Evolutionary conservation across 30 jellyfish, hydroid and myxozoan species (phyloP).

Genomic region (Nemopilema nomurai): DNA sequence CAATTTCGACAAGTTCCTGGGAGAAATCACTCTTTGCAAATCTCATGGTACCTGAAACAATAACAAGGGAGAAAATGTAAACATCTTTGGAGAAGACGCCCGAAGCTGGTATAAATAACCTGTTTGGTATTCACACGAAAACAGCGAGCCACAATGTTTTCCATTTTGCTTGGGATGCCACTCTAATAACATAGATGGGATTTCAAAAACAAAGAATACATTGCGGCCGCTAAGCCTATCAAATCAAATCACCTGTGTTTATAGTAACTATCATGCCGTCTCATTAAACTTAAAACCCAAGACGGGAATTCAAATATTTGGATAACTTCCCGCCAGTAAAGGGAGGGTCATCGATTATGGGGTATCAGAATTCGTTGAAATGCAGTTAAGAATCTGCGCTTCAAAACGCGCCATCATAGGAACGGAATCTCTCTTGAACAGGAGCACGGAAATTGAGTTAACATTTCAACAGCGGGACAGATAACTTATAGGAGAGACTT

Average conservation of each 20-base stretch:
- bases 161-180: background rate
- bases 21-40: background rate
- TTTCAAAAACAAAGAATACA: background rate
- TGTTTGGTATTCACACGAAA: background rate
- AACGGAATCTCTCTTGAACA: background rate
- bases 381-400: background rate
- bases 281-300: background rate
- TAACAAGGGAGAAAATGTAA: background rate
- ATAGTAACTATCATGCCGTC: background rate
- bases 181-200: background rate
- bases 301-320: background rate
- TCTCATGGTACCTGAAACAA: conserved; percentile 13
- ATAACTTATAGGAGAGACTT: background rate
- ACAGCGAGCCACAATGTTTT: background rate
- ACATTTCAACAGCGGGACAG: background rate
- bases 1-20: conserved; percentile 23
- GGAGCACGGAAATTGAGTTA: background rate
- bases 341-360: background rate
- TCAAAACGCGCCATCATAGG: background rate
- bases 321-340: background rate
- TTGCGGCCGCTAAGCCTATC: background rate
- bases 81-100: no score
- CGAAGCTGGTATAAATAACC: background rate
- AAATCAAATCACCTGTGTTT: background rate
- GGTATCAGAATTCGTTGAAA: background rate